These are phyloP conservation scores for Ammodytes marinus DNA, from an alignment of 2,113 vertebrate genomes.

Conservation along the genomic window DNA sequence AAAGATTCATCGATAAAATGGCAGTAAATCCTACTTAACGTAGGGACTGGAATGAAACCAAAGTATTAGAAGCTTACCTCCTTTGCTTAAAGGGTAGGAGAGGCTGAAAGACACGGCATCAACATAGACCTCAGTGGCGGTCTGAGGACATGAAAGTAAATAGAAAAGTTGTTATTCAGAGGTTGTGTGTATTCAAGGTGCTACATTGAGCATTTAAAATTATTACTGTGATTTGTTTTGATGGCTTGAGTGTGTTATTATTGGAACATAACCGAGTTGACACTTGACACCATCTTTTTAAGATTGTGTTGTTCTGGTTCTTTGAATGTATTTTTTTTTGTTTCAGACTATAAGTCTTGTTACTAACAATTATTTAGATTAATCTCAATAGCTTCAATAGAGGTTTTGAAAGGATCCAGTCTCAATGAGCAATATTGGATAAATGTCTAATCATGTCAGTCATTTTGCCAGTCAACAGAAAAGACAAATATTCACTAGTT, in stretches of 20 bases:
- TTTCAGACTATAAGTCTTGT: not conserved
- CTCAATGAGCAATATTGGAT: not conserved
- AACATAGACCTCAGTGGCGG: conserved; percentile 51
- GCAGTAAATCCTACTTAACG: not conserved
- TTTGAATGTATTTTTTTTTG: not conserved
- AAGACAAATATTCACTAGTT: not conserved
- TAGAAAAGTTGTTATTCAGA: not conserved
- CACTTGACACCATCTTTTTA: too few relatives aligned
- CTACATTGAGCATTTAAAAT: not conserved
- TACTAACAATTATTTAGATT: not conserved
- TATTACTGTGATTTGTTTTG: not conserved
- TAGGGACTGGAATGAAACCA: not conserved
- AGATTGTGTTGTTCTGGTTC: not conserved
- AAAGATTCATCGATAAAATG: conserved; percentile 1
- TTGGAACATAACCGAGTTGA: too few relatives aligned
- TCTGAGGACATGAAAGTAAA: conserved; percentile 63
- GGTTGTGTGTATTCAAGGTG: not conserved
- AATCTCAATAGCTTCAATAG: not conserved
- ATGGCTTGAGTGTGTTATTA: too few relatives aligned
- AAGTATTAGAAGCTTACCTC: conserved; percentile 55
- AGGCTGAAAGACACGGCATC: conserved; percentile 53
- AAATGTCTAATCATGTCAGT: not conserved
- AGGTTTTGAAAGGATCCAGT: too few relatives aligned
- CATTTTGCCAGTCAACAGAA: not conserved
- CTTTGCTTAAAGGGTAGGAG: conserved; percentile 51